Conservation (phyloP, 2,113 vertebrate species). For the Tenrec ecaudatus region DNA sequence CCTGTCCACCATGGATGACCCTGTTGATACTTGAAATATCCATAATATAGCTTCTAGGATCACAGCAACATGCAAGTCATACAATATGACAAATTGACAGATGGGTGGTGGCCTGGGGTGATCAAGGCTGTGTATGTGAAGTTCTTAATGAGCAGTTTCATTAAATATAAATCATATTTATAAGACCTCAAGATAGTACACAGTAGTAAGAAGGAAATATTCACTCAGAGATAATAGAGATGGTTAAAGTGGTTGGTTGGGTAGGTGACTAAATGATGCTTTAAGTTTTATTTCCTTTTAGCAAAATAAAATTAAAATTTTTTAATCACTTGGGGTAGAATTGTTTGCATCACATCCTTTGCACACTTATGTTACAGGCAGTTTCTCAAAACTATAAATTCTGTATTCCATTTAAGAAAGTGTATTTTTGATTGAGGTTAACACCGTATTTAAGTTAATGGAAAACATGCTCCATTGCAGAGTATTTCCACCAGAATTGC, state of each 20-base stretch:
- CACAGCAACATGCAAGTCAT: neutral
- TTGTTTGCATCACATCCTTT: conserved; percentile 58
- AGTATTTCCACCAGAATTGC: conserved; percentile 82
- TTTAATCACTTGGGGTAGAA: neutral
- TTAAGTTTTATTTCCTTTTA: conserved; percentile 56
- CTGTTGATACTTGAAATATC: too few species aligned
- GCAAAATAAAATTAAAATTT: conserved; percentile 8
- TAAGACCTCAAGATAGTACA: neutral
- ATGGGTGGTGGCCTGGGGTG: neutral
- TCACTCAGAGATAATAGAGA: neutral
- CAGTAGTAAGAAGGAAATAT: neutral
- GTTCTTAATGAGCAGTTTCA: neutral
- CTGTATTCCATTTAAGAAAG: conserved; percentile 76
- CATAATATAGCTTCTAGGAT: neutral
- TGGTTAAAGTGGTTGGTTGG: neutral
- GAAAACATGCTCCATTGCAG: conserved; percentile 82
- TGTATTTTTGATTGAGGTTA: conserved; percentile 78
- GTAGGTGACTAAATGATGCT: neutral
- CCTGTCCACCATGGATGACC: neutral
- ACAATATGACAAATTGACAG: neutral
- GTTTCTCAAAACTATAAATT: conserved; percentile 67
- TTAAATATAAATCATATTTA: conserved; percentile 1
- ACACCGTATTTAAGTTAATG: conserved; percentile 83
- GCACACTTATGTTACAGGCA: conserved; percentile 53
- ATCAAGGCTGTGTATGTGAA: neutral